These are phyloP conservation scores for Eupeodes corollae DNA, from an alignment of 1,140 invertebrate genomes.

Conservation along the genomic window DNA sequence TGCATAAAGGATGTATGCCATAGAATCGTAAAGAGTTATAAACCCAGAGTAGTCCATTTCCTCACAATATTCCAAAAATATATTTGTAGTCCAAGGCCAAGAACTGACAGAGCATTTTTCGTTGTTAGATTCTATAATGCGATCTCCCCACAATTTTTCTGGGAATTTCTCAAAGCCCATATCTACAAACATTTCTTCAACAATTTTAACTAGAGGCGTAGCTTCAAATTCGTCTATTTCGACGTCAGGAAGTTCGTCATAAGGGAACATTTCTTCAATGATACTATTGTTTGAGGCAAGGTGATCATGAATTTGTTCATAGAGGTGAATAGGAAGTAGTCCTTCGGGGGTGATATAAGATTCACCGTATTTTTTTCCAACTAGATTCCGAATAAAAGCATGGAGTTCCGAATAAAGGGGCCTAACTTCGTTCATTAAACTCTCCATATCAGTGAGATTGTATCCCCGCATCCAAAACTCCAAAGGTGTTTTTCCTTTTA, in stretches of 20 bases:
- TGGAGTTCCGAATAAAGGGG: slow-evolving; percentile 77
- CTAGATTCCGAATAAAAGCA: slow-evolving; percentile 63
- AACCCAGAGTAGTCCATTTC: slow-evolving; percentile 13
- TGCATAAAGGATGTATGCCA: slow-evolving; percentile 61
- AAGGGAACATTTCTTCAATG: slow-evolving; percentile 7
- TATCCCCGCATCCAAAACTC: no score
- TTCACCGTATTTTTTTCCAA: slow-evolving; percentile 59
- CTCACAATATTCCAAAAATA: slow-evolving; percentile 11
- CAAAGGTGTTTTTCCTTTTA: no score
- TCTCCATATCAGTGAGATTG: slow-evolving; percentile 28
- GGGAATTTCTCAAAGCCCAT: slow-evolving; percentile 9
- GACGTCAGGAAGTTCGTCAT: slow-evolving; percentile 8
- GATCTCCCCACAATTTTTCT: slow-evolving; percentile 1
- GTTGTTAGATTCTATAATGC: background rate
- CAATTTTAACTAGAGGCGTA: slow-evolving; percentile 60
- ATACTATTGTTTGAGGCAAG: slow-evolving; percentile 11
- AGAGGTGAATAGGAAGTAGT: slow-evolving; percentile 76
- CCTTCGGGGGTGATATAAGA: slow-evolving; percentile 50
- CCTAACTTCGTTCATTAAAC: slow-evolving; percentile 47
- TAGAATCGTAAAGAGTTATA: slow-evolving; percentile 51
- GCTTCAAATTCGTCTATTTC: slow-evolving; percentile 39
- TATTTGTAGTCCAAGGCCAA: background rate
- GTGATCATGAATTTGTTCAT: slow-evolving; percentile 37
- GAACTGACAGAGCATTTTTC: background rate
- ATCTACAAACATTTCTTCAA: slow-evolving; percentile 65